These are phyloP conservation scores for Coilia nasus DNA, from an alignment of 2,797 vertebrate genomes.

Conservation along the genomic window DNA sequence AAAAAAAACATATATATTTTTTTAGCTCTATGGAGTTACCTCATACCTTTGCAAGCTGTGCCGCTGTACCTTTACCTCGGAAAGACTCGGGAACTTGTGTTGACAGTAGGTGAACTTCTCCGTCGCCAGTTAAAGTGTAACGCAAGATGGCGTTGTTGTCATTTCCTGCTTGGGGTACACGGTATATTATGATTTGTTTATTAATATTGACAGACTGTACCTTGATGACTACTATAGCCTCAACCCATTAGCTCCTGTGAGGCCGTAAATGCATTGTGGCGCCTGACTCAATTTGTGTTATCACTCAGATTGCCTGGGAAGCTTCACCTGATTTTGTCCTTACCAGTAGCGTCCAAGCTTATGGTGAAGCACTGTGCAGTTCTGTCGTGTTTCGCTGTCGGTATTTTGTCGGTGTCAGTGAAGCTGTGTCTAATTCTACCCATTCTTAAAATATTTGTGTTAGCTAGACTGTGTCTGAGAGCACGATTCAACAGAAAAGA, in stretches of 20 bases:
- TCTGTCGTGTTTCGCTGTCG: slow-evolving; percentile 69
- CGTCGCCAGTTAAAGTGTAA: slow-evolving; percentile 63
- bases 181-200: background rate
- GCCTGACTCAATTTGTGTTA: background rate
- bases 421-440: background rate
- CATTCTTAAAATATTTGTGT: background rate
- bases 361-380: slow-evolving; percentile 65
- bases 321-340: slow-evolving; percentile 31
- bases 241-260: background rate
- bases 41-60: slow-evolving; percentile 67
- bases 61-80: slow-evolving; percentile 70
- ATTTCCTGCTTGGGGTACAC: slow-evolving; percentile 45
- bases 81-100: slow-evolving; percentile 69
- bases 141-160: slow-evolving; percentile 57
- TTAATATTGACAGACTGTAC: background rate
- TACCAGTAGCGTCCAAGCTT: slow-evolving; percentile 59
- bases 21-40: too few relatives aligned
- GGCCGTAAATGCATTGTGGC: background rate
- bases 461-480: background rate
- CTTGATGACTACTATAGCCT: background rate
- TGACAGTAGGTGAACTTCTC: slow-evolving; percentile 69
- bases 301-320: background rate
- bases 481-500: background rate
- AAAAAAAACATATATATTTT: too few relatives aligned
- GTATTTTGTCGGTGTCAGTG: background rate